A percentile compares a stretch with the other conserved stretches of the same genome.
Evolutionary conservation across 1,140 invertebrate genomes (phyloP).

Genomic region (Megathymus violae): DNA sequence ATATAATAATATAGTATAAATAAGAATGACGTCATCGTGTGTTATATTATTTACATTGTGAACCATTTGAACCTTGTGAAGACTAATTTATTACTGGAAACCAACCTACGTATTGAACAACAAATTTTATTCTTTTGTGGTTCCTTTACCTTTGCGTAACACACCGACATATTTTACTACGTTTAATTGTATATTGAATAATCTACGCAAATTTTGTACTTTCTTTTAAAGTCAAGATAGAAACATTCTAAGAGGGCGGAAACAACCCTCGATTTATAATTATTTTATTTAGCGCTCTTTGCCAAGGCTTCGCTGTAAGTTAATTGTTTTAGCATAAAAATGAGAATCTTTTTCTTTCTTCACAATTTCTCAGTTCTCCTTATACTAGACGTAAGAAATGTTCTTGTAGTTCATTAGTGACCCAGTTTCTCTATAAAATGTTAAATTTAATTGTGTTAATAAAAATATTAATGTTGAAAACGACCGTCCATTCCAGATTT

Average conservation of each 20-base stretch:
- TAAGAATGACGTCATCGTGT: no score
- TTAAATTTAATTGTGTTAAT: not conserved
- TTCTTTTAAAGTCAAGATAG: not conserved
- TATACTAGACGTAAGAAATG: not conserved
- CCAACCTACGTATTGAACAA: no score
- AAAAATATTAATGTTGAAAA: not conserved
- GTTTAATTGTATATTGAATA: no score
- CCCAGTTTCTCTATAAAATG: not conserved
- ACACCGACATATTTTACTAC: no score
- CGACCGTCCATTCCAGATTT: no score
- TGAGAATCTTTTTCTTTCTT: not conserved
- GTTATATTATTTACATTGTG: no score
- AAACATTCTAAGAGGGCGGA: not conserved
- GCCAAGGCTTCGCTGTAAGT: not conserved
- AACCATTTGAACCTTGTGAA: no score
- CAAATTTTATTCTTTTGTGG: no score
- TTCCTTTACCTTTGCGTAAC: no score
- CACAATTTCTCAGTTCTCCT: not conserved
- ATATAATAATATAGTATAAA: no score
- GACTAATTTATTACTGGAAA: no score
- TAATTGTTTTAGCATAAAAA: conserved; percentile 1
- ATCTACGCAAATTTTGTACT: not conserved
- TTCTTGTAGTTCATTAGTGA: not conserved
- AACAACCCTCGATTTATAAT: not conserved
- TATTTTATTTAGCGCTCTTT: not conserved